Base-by-base conservation (phyloP, 2,888 invertebrate species). In the Octonoba sinensis region DNA sequence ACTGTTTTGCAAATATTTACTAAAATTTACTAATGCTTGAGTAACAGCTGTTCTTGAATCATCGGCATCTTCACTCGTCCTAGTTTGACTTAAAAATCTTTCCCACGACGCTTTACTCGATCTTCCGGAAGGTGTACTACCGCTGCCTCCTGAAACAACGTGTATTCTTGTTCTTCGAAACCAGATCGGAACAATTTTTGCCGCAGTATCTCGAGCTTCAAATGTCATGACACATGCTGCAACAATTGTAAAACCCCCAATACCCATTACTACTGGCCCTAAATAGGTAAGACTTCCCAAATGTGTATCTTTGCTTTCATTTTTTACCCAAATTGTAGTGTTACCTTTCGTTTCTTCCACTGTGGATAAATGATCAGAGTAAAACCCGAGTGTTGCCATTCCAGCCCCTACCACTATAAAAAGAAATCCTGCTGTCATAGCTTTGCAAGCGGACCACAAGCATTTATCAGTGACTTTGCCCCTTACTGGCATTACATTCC, bases 371-470 rank as follows among this genome's bases (percentile, higher is more conserved):
- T 87, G 87, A 57, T 85, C 85, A 2, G 85, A 79, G 49, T 85
- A 86, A 75, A 84, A 86, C 20, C 88, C 87, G 44, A 87, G 59
- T 8, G 95, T 94, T 57, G 96, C 96, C 96, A 97, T 97, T 78
- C 95, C 94, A 78, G 94, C 93, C 36, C 97, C 97, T 60, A 96
- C 90, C 84, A 94, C 90, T 93, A 97, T 95, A 84, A 97, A 91
- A 84, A 96, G 90, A 84, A 95, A 90, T 47, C 96, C 97, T 81
- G 96, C 91, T 84, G 95, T 93, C 24, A 96, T 92, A 24, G 96
- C 96, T 86, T 96, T 93, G 89, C 96, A 97, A 46, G 96, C 96
- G 88, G 96, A 95, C 96, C 96, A 96, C 85, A 97, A 91, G 88
- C 96, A 96, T 87, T 93, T 91, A 54, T 95, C 93, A 86, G 95